Percentiles rank a stretch among this genome's conserved stretches.
phyloP scores from a whole-genome alignment of 2,113 vertebrate species.

The Xiphophorus hellerii region DNA sequence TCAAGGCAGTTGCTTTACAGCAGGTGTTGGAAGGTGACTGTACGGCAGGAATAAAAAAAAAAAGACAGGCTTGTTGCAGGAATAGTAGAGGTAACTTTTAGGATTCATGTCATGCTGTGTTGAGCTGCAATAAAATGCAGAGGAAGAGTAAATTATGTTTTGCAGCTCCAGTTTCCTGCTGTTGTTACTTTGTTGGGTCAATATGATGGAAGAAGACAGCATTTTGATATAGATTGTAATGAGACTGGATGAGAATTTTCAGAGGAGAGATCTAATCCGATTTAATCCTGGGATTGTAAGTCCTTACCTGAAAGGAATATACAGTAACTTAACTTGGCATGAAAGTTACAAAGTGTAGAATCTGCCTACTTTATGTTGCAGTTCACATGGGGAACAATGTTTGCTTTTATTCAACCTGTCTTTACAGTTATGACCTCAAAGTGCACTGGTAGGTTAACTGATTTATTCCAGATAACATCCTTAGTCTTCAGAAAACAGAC shows the following conservation, averaged over 20 bases:
- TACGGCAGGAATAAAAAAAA: neutral
- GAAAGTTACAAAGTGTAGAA: neutral
- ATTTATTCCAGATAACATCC: neutral
- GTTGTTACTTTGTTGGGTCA: neutral
- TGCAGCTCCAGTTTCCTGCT: neutral
- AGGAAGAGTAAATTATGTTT: neutral
- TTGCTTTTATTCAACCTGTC: neutral
- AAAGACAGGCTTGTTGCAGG: neutral
- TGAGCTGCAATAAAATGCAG: neutral
- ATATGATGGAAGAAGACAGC: neutral
- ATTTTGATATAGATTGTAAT: neutral
- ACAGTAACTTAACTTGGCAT: neutral
- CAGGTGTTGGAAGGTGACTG: constrained; percentile 25
- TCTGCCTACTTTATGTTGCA: neutral
- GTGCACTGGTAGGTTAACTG: neutral
- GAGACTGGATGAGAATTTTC: too few relatives aligned
- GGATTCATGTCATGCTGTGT: neutral
- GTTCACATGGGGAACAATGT: neutral
- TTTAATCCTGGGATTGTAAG: neutral
- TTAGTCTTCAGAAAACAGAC: too few relatives aligned
- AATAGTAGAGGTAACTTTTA: neutral
- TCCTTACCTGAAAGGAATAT: neutral
- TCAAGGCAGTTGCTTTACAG: constrained; percentile 47
- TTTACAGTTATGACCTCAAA: neutral
- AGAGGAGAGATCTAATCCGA: neutral